These are phyloP conservation scores for Sepioteuthis lessoniana DNA, from an alignment of 2,888 invertebrate species.

Conservation along the genomic window DNA sequence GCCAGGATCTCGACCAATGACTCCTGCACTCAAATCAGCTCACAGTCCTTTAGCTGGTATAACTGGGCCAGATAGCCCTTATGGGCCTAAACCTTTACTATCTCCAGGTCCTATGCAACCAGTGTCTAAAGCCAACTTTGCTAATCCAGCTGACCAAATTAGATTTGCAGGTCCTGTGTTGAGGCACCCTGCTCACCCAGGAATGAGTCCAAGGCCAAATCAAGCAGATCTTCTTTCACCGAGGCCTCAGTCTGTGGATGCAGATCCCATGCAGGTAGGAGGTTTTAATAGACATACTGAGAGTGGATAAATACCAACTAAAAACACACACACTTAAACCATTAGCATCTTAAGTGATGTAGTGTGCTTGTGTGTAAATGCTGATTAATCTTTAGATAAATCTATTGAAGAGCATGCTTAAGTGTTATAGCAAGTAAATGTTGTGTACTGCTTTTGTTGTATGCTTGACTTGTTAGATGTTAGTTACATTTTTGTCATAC, in stretches of 20 bases:
- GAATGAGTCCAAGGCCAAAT: conserved; percentile 41
- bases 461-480: conserved; percentile 17
- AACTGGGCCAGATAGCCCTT: conserved; percentile 24
- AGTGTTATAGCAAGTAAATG: conserved; percentile 41
- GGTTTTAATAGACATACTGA: neutral
- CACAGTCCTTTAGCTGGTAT: conserved; percentile 16
- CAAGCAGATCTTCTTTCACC: conserved; percentile 37
- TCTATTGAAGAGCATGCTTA: conserved; percentile 36
- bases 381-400: conserved; percentile 34
- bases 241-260: neutral
- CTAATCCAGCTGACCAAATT: conserved; percentile 38
- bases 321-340: conserved; percentile 13
- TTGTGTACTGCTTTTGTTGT: conserved; percentile 43
- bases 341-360: conserved; percentile 2
- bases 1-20: conserved; percentile 46
- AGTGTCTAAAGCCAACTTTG: neutral
- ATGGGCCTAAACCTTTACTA: conserved; percentile 35
- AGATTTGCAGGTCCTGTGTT: conserved; percentile 44
- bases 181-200: conserved; percentile 37
- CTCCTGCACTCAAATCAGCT: conserved; percentile 39
- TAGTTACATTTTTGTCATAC: neutral
- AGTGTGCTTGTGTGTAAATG: conserved; percentile 43
- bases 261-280: conserved; percentile 44
- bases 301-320: neutral
- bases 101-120: conserved; percentile 44